Evolutionary conservation across 2,113 vertebrate genomes (phyloP).

Genomic region (Equus przewalskii): DNA sequence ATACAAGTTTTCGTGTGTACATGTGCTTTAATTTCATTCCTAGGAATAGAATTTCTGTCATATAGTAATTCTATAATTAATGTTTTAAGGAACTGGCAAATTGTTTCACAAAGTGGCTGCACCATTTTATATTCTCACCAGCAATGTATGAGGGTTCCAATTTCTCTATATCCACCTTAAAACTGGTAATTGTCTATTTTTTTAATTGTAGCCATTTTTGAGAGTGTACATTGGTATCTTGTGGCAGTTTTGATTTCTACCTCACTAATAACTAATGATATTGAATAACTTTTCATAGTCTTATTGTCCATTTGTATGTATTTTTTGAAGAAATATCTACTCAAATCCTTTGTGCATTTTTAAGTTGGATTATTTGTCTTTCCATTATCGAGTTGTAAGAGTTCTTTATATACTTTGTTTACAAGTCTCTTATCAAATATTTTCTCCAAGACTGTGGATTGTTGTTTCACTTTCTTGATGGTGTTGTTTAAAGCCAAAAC

Average conservation of each 20-base stretch:
- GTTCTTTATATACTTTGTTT: background rate
- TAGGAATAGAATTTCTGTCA: background rate
- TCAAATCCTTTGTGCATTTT: background rate
- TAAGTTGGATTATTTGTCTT: background rate
- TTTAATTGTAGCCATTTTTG: background rate
- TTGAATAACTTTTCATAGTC: background rate
- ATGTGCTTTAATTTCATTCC: background rate
- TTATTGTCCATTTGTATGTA: background rate
- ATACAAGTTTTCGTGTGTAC: background rate
- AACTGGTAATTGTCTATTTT: background rate
- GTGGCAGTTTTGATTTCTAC: background rate
- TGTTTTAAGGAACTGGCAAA: background rate
- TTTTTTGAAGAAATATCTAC: background rate
- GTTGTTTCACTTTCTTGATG: background rate
- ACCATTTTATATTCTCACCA: background rate
- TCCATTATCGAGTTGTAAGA: background rate
- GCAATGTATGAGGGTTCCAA: background rate
- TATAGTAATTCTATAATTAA: background rate
- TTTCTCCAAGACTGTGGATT: background rate
- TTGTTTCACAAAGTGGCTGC: background rate
- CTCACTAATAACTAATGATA: background rate
- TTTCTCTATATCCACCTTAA: background rate
- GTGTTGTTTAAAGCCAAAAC: background rate
- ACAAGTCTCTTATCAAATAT: background rate
- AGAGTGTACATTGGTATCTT: background rate